Evolutionary conservation across 2,888 invertebrate genomes (phyloP).

Genomic region (Chelonus formosanus): DNA sequence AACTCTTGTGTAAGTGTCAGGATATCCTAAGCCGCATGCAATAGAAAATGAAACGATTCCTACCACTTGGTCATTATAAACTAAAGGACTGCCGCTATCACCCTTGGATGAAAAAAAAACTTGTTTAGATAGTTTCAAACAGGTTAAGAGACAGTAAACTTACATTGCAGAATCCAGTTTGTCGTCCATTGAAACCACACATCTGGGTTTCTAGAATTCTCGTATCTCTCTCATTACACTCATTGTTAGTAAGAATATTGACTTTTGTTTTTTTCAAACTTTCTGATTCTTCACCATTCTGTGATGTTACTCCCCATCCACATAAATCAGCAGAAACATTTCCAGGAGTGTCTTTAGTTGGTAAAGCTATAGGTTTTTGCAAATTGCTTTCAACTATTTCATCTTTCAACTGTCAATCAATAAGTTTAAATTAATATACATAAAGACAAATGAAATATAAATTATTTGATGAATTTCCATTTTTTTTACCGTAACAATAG

Average conservation of each 20-base stretch:
- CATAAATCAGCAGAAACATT: slow-evolving; percentile 34
- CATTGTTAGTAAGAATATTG: slow-evolving; percentile 35
- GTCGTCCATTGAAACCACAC: slow-evolving; percentile 36
- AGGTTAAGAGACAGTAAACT: slow-evolving; percentile 13
- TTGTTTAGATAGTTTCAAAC: slow-evolving; percentile 8
- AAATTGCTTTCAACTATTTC: slow-evolving; percentile 25
- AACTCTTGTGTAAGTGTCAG: slow-evolving; percentile 40
- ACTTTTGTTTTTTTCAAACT: slow-evolving; percentile 33
- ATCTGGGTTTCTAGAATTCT: slow-evolving; percentile 36
- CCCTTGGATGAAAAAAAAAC: slow-evolving; percentile 29
- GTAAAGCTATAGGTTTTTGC: slow-evolving; percentile 39
- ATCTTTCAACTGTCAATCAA: slow-evolving; percentile 30
- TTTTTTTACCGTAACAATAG: slow-evolving; percentile 36
- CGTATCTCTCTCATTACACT: slow-evolving; percentile 32
- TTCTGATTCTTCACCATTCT: slow-evolving; percentile 28
- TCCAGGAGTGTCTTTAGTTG: slow-evolving; percentile 31
- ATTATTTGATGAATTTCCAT: neutral
- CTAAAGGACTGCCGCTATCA: slow-evolving; percentile 43
- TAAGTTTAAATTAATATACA: neutral
- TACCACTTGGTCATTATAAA: slow-evolving; percentile 37
- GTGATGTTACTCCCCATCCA: slow-evolving; percentile 39
- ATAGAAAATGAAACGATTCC: slow-evolving; percentile 39
- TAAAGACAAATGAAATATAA: neutral
- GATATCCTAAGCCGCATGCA: slow-evolving; percentile 33
- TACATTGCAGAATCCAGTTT: slow-evolving; percentile 40